These are phyloP conservation scores for Cecidostiba fungosa DNA, from an alignment of 2,888 invertebrate species.

Conservation along the genomic window DNA sequence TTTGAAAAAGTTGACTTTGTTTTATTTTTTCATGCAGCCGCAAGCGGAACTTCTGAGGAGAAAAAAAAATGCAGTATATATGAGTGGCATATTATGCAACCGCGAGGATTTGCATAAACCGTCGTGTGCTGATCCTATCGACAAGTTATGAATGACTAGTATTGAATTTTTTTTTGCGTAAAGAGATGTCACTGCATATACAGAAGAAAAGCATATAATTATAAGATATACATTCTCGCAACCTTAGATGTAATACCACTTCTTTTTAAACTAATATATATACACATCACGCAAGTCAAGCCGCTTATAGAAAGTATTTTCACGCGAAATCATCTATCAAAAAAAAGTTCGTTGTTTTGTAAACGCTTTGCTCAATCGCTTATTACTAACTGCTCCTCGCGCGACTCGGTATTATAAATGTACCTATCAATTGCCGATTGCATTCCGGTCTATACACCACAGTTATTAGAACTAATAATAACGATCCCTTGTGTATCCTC, in stretches of 20 bases:
- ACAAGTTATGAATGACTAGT: not conserved
- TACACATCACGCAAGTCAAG: no score
- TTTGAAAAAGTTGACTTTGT: slow-evolving; percentile 25
- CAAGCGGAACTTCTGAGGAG: not conserved
- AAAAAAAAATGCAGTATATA: not conserved
- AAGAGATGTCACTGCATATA: not conserved
- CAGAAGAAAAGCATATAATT: no score
- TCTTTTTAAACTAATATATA: no score
- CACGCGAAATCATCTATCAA: no score
- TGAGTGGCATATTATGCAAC: not conserved
- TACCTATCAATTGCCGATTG: not conserved
- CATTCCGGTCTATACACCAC: not conserved
- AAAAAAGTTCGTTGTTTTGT: not conserved
- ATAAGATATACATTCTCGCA: no score
- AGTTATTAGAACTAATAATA: not conserved
- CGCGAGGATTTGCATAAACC: slow-evolving; percentile 1
- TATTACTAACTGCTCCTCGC: not conserved
- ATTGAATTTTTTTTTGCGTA: not conserved
- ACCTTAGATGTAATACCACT: no score
- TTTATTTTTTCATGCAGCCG: not conserved
- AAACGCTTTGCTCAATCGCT: slow-evolving; percentile 14
- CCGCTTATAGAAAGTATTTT: no score
- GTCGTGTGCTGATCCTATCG: not conserved
- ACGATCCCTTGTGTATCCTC: not conserved
- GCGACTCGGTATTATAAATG: not conserved